Evolutionary conservation across 1,140 invertebrate genomes (phyloP), one percentile per base, ranked within the genome.

Genomic region (Drosophila baimaii): DNA sequence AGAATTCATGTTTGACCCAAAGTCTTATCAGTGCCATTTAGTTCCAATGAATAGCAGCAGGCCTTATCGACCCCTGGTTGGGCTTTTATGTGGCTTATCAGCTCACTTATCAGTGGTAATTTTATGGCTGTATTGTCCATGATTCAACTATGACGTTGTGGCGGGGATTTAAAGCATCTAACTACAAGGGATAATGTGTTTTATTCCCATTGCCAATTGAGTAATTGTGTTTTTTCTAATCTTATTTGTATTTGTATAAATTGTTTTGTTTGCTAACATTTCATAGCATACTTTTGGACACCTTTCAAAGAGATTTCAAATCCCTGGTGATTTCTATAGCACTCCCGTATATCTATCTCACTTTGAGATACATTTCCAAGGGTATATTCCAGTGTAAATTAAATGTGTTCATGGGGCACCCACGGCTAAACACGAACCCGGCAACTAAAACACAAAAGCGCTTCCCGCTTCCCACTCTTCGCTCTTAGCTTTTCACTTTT

Each of bases 11-110:
- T 58, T 71, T 70, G 43, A 70, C 39, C 31, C 33, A 39, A 19
- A 27, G 33, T 17, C 33, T 71, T 71, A 71, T 71, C 68, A 58
- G 43, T 31, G 43, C 21, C 66, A 71, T 31, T 71, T 13, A 41
- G 13, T 58, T 70, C 49, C 29, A 62, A 37, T 66, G 55, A 46
- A 35, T 65, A 31, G n/a, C 13, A 49, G 10, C 13, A 10, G 39
- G 8, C 4, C 59, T 65, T 68, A 66, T 59, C 63, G n/a, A n/a
- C 10, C n/a, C n/a, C n/a, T n/a, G n/a, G n/a, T n/a, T n/a, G n/a
- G n/a, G n/a, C n/a, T 25, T 8, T 10, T 6, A 10, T n/a, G 25
- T 46, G 56, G 23, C 29, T 37, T 62, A 63, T 63, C 61, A 58
- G 52, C 10, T 5, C 0, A 10, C 3, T 57, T 56, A 37, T 57